phyloP scores from a whole-genome alignment of 2,797 vertebrate genomes.

The Pipistrellus pipistrellus region DNA sequence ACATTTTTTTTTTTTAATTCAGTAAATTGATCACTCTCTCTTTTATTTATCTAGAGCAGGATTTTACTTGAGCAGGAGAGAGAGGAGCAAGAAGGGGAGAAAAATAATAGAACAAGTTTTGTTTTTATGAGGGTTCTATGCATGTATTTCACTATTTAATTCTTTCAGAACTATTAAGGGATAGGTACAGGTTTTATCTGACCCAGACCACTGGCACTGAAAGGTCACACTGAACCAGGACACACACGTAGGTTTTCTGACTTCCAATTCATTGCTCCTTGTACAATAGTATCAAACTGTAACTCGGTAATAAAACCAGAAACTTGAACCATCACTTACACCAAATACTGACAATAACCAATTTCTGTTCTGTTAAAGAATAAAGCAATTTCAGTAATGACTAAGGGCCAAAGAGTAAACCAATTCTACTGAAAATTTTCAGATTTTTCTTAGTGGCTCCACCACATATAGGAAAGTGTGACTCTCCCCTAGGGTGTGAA shows the following conservation, averaged over 20 bases:
- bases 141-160: not conserved
- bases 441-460: not conserved
- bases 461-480: not conserved
- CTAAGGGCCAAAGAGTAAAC: not conserved
- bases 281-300: not conserved
- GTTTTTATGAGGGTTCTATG: not conserved
- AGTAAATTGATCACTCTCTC: too few relatives aligned
- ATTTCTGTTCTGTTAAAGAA: not conserved
- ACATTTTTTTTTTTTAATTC: not conserved
- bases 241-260: not conserved
- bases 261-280: not conserved
- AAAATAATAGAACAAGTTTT: not conserved
- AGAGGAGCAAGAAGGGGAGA: not conserved
- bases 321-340: not conserved
- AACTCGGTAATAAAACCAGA: not conserved
- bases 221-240: not conserved
- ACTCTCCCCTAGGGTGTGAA: conserved; percentile 64
- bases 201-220: not conserved
- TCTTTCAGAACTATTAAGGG: not conserved
- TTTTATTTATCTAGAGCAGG: not conserved
- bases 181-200: not conserved
- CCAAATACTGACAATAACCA: not conserved
- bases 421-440: not conserved
- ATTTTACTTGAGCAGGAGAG: not conserved
- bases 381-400: not conserved